Evolutionary conservation across 2,888 invertebrate genomes (phyloP), one percentile per base, ranked within the genome.

Genomic region (Luperina nickerlii): DNA sequence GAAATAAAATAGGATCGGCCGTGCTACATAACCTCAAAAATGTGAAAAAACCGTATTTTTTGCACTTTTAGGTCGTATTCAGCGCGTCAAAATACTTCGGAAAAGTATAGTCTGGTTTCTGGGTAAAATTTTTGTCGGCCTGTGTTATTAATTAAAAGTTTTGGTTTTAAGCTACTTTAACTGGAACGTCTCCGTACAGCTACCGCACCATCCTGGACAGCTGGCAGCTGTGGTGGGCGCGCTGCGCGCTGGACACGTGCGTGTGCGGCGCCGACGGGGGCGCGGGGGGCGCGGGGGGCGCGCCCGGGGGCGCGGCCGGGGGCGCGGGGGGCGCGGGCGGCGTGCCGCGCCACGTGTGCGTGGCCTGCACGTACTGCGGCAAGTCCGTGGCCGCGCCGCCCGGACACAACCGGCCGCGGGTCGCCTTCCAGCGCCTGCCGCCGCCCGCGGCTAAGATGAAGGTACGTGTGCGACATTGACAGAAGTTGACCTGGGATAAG

Each of bases 361-460:
- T 99, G 78, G 98, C 99, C 9, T 99, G 99, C 95, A 99, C 98
- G 92, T 99, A 99, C 96, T 99, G 99, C 96, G 99, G 99, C 74
- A 99, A 99, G 96, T 98, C 98, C 84, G 98, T 99, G 87, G 98
- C 98, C 1, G 98, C 98, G 83, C 97, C 98, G 95, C 97, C 98
- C 89, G 98, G 98, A 0, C 90, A 89, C 86, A 79, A 85, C 71
- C 82, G 90, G 0, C 91, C 91, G 0, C n/a, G 96, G 97, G 86
- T 97, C 97, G 88, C 97, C 98, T 87, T 97, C 97, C 81, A 97
- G 67, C 93, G 98, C 85, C 96, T 98, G 88, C 98, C 98, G 82
- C 97, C 98, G 84, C 97, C 98, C 48, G 97, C 98, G 42, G 98
- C 98, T 90, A 98, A 98, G 96, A 96, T 98, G 93, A 98, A 98